Evolutionary conservation across 2,797 vertebrate genomes (phyloP).

Genomic region (Ctenopoma kingsleyae): DNA sequence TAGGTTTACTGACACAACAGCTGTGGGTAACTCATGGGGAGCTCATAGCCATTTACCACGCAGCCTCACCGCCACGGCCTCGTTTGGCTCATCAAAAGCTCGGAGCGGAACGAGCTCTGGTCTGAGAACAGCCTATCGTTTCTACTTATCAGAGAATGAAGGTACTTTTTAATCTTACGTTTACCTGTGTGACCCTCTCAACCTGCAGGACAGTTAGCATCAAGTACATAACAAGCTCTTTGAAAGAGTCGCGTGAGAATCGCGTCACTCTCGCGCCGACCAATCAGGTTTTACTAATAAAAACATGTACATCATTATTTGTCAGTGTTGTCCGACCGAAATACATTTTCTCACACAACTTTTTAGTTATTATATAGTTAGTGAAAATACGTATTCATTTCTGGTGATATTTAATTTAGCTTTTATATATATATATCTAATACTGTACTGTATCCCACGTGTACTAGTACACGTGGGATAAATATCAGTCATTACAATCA

Average conservation of each 20-base stretch:
- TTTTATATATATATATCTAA: neutral
- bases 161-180: neutral
- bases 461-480: neutral
- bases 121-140: too few species aligned
- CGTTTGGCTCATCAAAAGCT: neutral
- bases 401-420: too few species aligned
- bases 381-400: too few species aligned
- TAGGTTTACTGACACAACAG: conserved; percentile 18
- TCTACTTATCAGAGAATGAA: accelerated
- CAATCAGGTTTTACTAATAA: conserved; percentile 35
- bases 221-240: conserved; percentile 1
- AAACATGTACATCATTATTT: too few species aligned
- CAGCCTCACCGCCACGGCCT: conserved; percentile 28
- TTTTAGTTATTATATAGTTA: too few species aligned
- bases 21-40: neutral
- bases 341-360: too few species aligned
- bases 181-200: neutral
- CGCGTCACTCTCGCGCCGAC: conserved; percentile 23
- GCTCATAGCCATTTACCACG: neutral
- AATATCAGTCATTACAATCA: neutral
- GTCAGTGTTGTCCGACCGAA: too few species aligned
- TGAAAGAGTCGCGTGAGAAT: conserved; percentile 46
- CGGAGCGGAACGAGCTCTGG: neutral
- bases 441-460: too few species aligned
- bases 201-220: neutral